Evolutionary conservation across 2,888 invertebrate genomes (phyloP).

Genomic region (Tachina grossa): DNA sequence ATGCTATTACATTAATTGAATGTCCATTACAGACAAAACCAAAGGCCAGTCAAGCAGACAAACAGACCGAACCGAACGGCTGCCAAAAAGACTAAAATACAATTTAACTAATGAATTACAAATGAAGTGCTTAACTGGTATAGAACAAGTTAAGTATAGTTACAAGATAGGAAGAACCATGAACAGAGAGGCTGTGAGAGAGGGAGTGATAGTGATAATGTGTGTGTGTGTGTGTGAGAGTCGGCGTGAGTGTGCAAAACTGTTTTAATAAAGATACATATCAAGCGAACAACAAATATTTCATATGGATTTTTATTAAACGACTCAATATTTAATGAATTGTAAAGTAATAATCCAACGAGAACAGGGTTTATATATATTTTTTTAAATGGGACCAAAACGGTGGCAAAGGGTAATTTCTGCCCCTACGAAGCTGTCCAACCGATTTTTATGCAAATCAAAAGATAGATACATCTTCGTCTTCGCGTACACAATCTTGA

Average conservation of each 20-base stretch:
- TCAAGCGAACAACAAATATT: not conserved
- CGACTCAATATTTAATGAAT: not conserved
- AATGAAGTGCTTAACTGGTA: constrained; percentile 1
- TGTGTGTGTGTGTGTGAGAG: not conserved
- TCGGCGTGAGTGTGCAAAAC: too few species aligned
- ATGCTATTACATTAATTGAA: constrained; percentile 67
- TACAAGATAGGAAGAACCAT: not conserved
- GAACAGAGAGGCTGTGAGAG: not conserved
- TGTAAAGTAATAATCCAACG: not conserved
- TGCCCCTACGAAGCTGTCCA: too few species aligned
- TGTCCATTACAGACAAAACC: constrained; percentile 61
- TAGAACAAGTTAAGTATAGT: not conserved
- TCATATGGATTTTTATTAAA: not conserved
- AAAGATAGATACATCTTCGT: too few species aligned
- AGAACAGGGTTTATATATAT: too few species aligned
- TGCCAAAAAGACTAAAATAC: constrained; percentile 9
- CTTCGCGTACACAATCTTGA: too few species aligned
- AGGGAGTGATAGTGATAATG: not conserved
- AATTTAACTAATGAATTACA: constrained; percentile 27
- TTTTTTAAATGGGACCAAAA: too few species aligned
- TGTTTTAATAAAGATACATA: not conserved
- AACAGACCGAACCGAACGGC: not conserved
- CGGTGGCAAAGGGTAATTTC: too few species aligned
- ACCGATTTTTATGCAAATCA: too few species aligned
- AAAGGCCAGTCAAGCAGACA: constrained; percentile 16